A percentile compares a stretch with the other conserved stretches of the same genome.
These are phyloP conservation scores for Threskiornis aethiopicus DNA, from an alignment of 2,797 vertebrate genomes.

Conservation along the genomic window DNA sequence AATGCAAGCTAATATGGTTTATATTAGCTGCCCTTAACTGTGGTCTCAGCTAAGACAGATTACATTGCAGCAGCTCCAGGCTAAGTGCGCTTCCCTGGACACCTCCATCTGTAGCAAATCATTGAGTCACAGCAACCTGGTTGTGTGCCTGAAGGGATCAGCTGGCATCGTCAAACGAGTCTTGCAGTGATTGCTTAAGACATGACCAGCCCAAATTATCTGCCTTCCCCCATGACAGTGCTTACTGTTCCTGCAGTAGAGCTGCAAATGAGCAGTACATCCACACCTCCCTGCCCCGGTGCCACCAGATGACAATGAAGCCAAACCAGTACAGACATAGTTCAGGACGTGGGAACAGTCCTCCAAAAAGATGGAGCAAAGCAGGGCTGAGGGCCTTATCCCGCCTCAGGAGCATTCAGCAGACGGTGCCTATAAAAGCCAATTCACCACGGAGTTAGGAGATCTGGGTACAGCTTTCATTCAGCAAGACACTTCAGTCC, in stretches of 20 bases:
- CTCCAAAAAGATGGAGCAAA: not conserved
- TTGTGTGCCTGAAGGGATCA: not conserved
- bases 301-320: not conserved
- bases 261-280: not conserved
- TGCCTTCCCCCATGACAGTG: not conserved
- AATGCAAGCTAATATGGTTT: not conserved
- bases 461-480: not conserved
- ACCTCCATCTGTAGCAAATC: not conserved
- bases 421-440: not conserved
- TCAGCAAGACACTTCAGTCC: not conserved
- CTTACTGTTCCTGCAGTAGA: not conserved
- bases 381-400: not conserved
- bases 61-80: not conserved
- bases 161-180: not conserved
- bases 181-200: not conserved
- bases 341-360: not conserved
- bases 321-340: not conserved
- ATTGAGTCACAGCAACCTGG: not conserved
- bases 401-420: not conserved
- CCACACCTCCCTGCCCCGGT: not conserved
- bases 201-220: not conserved
- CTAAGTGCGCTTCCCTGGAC: fast-evolving
- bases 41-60: not conserved
- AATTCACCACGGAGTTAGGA: not conserved
- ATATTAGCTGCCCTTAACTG: not conserved